Percentiles rank a stretch among this genome's conserved stretches.
These are phyloP conservation scores for Athetis lepigone DNA, from an alignment of 2,888 invertebrate genomes.

Conservation along the genomic window DNA sequence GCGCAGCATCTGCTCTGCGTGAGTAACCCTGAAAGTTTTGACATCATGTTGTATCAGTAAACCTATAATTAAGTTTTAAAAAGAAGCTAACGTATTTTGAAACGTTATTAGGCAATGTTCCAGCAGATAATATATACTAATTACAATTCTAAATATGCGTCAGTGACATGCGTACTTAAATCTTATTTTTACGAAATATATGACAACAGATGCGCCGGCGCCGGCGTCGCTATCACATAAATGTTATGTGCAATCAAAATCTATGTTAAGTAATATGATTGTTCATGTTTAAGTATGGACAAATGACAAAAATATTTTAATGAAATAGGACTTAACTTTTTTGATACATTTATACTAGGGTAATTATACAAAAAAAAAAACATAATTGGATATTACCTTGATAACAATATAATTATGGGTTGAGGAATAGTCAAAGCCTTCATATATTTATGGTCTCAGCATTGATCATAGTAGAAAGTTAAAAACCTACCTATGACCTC, in stretches of 20 bases:
- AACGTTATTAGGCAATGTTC: constrained; percentile 38
- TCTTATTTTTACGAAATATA: constrained; percentile 31
- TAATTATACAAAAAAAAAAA: constrained; percentile 24
- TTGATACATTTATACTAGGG: constrained; percentile 6
- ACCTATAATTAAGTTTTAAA: constrained; percentile 52
- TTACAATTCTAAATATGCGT: constrained; percentile 41
- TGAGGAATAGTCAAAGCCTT: constrained; percentile 41
- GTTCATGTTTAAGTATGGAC: constrained; percentile 13
- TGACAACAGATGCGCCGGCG: constrained; percentile 10
- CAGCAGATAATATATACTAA: constrained; percentile 46
- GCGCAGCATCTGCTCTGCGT: constrained; percentile 19
- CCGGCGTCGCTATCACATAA: constrained; percentile 1
- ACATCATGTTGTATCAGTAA: constrained; percentile 44
- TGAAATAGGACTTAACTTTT: neutral
- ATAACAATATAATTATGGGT: constrained; percentile 32
- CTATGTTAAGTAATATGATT: constrained; percentile 11
- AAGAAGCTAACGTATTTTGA: constrained; percentile 29
- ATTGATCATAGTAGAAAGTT: constrained; percentile 27
- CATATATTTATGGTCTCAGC: constrained; percentile 33
- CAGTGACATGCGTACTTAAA: constrained; percentile 19
- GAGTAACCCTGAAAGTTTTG: constrained; percentile 44
- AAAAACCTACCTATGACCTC: constrained; percentile 4
- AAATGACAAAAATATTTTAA: constrained; percentile 14
- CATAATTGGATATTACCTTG: constrained; percentile 48
- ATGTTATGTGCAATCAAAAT: constrained; percentile 19